phyloP scores from a whole-genome alignment of 1,140 invertebrate genomes.

The Vollenhovia emeryi region DNA sequence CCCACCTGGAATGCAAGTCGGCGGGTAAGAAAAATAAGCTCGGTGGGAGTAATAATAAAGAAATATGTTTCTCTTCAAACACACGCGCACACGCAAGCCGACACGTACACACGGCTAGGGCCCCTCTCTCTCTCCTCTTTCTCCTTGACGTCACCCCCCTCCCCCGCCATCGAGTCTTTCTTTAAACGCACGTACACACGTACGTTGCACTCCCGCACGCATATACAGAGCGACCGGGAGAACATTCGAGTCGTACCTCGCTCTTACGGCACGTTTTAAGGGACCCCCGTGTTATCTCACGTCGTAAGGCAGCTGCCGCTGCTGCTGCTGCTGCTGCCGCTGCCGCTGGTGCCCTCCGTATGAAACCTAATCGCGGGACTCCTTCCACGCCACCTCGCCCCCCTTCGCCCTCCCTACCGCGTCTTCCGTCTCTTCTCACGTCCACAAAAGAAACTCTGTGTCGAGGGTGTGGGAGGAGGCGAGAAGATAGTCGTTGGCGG shows the following conservation, averaged over 20 bases:
- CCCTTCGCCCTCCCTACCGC: slow-evolving; percentile 1
- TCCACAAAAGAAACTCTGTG: slow-evolving; percentile 36
- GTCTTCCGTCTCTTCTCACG: slow-evolving; percentile 44
- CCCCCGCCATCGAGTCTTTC: slow-evolving; percentile 44
- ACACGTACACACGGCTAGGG: slow-evolving; percentile 46
- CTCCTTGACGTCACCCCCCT: slow-evolving; percentile 25
- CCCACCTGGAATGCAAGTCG: slow-evolving; percentile 83
- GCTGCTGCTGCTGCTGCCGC: slow-evolving; percentile 21
- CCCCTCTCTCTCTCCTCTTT: slow-evolving; percentile 39
- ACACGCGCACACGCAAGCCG: slow-evolving; percentile 60
- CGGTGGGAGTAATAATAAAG: slow-evolving; percentile 85
- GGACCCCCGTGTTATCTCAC: slow-evolving; percentile 74
- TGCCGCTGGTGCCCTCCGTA: slow-evolving; percentile 64
- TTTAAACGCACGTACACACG: slow-evolving; percentile 48
- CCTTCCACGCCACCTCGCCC: slow-evolving; percentile 53
- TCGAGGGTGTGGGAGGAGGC: slow-evolving; percentile 15
- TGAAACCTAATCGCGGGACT: slow-evolving; percentile 77
- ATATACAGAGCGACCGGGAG: neutral
- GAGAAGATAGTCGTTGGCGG: slow-evolving; percentile 15
- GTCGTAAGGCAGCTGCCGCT: slow-evolving; percentile 75
- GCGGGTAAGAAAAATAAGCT: slow-evolving; percentile 85
- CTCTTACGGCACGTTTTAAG: slow-evolving; percentile 70
- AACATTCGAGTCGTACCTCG: slow-evolving; percentile 52
- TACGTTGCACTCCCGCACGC: slow-evolving; percentile 5
- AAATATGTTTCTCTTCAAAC: slow-evolving; percentile 85